Conservation (phyloP, 23 tunicate genomes). For the Trididemnum nubilum region DNA sequence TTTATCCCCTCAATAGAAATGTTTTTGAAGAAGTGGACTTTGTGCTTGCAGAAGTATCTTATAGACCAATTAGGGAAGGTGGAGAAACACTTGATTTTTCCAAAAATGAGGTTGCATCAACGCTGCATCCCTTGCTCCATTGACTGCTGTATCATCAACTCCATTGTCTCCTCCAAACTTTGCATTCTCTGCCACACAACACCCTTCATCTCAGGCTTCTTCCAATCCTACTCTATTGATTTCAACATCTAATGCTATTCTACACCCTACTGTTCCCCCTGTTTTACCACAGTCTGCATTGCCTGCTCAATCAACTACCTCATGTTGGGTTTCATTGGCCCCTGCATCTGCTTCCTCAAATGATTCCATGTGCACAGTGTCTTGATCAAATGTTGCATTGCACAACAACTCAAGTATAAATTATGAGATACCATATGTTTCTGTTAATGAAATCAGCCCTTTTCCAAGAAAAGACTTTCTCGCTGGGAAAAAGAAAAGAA, state of each 20-base stretch:
- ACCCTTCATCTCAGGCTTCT: neutral
- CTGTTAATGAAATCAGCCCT: too few species aligned
- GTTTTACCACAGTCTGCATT: too few species aligned
- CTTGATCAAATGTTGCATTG: too few species aligned
- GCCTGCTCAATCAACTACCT: too few species aligned
- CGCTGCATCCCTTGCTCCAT: neutral
- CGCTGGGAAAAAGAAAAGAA: too few species aligned
- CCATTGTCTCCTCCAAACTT: neutral
- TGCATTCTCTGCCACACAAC: neutral
- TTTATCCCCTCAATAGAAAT: slow-evolving; percentile 1
- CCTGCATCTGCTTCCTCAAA: too few species aligned
- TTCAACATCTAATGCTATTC: neutral
- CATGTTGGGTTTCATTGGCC: too few species aligned
- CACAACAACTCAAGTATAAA: too few species aligned
- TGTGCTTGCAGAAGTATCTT: neutral
- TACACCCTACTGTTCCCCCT: too few species aligned
- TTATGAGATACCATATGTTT: too few species aligned
- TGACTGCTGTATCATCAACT: neutral
- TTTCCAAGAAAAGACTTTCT: too few species aligned
- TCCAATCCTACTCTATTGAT: neutral
- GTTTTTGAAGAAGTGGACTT: slow-evolving; percentile 11
- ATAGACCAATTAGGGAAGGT: neutral
- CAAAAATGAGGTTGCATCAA: neutral
- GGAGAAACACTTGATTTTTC: neutral
- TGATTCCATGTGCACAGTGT: too few species aligned